phyloP scores from a whole-genome alignment of 2,888 invertebrate genomes.

The Erebia palarica region DNA sequence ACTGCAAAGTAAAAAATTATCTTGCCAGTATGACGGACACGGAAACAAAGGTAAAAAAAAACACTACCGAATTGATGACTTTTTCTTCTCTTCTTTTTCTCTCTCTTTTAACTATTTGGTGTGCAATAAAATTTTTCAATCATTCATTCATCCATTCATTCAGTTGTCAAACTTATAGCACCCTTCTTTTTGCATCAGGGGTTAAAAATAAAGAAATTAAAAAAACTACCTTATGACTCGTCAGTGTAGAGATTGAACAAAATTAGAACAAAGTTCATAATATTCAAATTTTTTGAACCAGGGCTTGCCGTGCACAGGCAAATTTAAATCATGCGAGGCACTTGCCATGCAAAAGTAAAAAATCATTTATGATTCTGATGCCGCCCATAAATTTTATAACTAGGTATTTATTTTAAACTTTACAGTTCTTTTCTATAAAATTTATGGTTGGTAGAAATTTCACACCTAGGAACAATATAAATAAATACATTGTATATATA shows the following conservation, averaged over 20 bases:
- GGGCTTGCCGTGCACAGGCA: not conserved
- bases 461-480: slow-evolving; percentile 2
- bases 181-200: no score
- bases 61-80: no score
- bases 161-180: no score
- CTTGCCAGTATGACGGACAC: not conserved
- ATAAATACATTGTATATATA: not conserved
- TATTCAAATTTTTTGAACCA: not conserved
- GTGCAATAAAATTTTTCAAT: no score
- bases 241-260: no score
- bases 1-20: no score
- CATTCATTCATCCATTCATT: no score
- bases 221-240: no score
- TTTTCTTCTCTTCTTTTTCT: no score
- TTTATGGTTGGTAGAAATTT: not conserved
- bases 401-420: not conserved
- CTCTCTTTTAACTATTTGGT: no score
- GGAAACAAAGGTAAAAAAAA: not conserved
- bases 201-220: no score
- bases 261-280: no score
- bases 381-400: not conserved
- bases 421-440: not conserved
- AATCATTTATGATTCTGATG: not conserved
- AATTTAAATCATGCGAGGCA: not conserved
- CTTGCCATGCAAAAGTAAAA: not conserved